Evolutionary conservation across 37 sponge, comb jelly and placozoan species (phyloP).

Genomic region (Hormiphora californensis): DNA sequence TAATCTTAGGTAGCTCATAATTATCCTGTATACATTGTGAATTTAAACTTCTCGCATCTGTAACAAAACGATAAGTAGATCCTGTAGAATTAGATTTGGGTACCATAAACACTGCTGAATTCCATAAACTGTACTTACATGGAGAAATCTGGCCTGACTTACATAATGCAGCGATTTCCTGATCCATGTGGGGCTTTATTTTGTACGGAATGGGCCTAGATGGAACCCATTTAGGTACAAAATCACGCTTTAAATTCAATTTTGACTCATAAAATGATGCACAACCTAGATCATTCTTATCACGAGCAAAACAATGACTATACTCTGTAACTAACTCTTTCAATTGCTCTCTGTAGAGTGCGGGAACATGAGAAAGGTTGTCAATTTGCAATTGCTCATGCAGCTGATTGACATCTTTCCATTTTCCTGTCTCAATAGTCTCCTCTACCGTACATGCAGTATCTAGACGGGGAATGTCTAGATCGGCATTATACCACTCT

Average conservation of each 20-base stretch:
- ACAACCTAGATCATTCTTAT: neutral
- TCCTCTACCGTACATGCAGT: too few species aligned
- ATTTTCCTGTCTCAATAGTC: too few species aligned
- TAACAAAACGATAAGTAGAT: too few species aligned
- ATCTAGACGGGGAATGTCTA: too few species aligned
- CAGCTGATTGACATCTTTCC: too few species aligned
- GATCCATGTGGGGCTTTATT: neutral
- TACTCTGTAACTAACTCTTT: neutral
- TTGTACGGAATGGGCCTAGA: neutral
- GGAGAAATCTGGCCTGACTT: neutral
- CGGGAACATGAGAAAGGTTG: neutral
- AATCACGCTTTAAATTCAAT: neutral
- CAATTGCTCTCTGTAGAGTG: neutral
- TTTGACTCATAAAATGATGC: constrained; percentile 7
- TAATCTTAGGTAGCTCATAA: too few species aligned
- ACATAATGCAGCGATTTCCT: neutral
- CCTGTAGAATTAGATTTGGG: neutral
- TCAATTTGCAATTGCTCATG: neutral
- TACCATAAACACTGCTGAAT: neutral
- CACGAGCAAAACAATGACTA: constrained; percentile 13
- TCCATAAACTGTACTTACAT: neutral
- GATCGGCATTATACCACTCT: too few species aligned
- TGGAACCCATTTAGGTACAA: neutral
- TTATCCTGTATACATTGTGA: too few species aligned
- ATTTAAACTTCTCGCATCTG: too few species aligned